phyloP scores from a whole-genome alignment of 2,888 invertebrate species.

The Nemotelus nigrinus region DNA sequence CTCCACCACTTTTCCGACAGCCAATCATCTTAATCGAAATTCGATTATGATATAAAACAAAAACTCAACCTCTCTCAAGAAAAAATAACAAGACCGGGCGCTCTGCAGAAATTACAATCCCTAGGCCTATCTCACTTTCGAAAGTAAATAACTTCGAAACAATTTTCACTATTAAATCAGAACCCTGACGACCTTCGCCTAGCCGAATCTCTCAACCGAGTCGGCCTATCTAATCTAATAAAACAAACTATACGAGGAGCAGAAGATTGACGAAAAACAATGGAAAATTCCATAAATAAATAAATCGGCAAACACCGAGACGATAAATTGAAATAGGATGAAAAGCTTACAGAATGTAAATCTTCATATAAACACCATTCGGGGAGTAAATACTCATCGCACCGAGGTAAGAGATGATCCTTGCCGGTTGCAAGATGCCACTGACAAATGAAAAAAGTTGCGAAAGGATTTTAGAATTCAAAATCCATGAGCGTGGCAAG shows the following conservation, averaged over 20 bases:
- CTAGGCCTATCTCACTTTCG: background rate
- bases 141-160: slow-evolving; percentile 7
- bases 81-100: background rate
- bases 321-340: slow-evolving; percentile 42
- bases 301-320: slow-evolving; percentile 36
- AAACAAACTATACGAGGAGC: slow-evolving; percentile 17
- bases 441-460: background rate
- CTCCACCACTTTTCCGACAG: background rate
- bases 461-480: background rate
- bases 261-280: slow-evolving; percentile 1
- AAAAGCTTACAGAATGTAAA: slow-evolving; percentile 36
- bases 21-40: background rate
- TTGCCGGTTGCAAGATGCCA: slow-evolving; percentile 4
- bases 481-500: slow-evolving; percentile 26
- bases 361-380: slow-evolving; percentile 23
- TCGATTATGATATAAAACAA: background rate
- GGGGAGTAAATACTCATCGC: background rate
- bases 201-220: background rate
- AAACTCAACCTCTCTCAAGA: background rate
- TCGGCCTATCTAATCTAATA: slow-evolving; percentile 16
- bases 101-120: background rate
- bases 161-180: slow-evolving; percentile 34
- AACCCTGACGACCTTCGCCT: background rate
- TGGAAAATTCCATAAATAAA: slow-evolving; percentile 25
- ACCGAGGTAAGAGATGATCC: slow-evolving; percentile 29